Conservation (phyloP, 2,888 invertebrate genomes). For the Apodemia hepburni region DNA sequence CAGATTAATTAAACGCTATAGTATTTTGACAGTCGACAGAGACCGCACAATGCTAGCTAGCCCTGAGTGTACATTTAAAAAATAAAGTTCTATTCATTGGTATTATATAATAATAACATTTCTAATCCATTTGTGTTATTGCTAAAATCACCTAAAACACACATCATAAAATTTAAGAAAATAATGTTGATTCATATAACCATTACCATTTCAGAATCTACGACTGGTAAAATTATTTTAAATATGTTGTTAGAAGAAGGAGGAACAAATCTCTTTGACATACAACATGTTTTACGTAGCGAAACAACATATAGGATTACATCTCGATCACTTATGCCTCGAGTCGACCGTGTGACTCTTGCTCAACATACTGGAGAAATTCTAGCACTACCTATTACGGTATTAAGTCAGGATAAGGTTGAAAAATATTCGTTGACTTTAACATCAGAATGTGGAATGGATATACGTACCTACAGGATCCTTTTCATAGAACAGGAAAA, state of each 20-base stretch:
- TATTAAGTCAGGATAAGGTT: slow-evolving; percentile 45
- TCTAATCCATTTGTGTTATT: too few relatives aligned
- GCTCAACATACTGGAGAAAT: slow-evolving; percentile 49
- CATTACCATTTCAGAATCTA: slow-evolving; percentile 46
- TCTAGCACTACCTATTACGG: slow-evolving; percentile 50
- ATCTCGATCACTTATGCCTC: slow-evolving; percentile 47
- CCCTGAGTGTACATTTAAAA: too few relatives aligned
- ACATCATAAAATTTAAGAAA: too few relatives aligned
- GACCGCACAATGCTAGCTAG: too few relatives aligned
- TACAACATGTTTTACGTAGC: slow-evolving; percentile 54
- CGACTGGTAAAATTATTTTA: slow-evolving; percentile 58
- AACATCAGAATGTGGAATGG: slow-evolving; percentile 68
- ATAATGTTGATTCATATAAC: too few relatives aligned
- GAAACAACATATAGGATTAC: slow-evolving; percentile 49
- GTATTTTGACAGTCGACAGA: too few relatives aligned
- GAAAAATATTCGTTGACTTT: slow-evolving; percentile 60
- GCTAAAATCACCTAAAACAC: too few relatives aligned
- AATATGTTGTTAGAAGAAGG: slow-evolving; percentile 58
- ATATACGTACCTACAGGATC: slow-evolving; percentile 63
- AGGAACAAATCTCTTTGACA: slow-evolving; percentile 57
- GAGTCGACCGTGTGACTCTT: slow-evolving; percentile 48
- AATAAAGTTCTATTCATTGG: too few relatives aligned
- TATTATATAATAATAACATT: too few relatives aligned
- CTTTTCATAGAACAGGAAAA: slow-evolving; percentile 44
- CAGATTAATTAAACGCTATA: too few relatives aligned